Evolutionary conservation across 2,888 invertebrate genomes (phyloP).

Genomic region (Prenolepis imparis): DNA sequence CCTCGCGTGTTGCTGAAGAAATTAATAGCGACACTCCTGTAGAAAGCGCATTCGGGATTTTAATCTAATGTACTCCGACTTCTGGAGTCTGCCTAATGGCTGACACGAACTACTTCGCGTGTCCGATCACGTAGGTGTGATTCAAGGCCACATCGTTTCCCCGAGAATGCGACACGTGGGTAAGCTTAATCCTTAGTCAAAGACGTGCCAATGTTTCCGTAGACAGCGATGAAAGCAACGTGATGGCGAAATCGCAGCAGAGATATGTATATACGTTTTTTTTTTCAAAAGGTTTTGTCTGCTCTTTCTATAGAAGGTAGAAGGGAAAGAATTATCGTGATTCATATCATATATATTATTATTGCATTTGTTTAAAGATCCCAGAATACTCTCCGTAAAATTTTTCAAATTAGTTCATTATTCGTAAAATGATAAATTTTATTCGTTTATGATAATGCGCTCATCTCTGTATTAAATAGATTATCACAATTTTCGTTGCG

Average conservation of each 20-base stretch:
- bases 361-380: not conserved
- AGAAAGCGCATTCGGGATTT: not conserved
- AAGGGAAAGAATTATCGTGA: not conserved
- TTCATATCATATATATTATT: not conserved
- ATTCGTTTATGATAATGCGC: not conserved
- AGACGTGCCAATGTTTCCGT: not conserved
- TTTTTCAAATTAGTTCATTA: not conserved
- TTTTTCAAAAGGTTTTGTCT: not conserved
- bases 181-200: constrained; percentile 24
- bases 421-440: not conserved
- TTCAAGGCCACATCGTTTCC: constrained; percentile 16
- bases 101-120: constrained; percentile 17
- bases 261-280: not conserved
- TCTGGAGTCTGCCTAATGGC: too few species aligned
- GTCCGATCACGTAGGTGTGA: constrained; percentile 20
- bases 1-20: not conserved
- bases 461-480: not conserved
- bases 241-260: not conserved
- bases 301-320: not conserved
- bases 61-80: not conserved
- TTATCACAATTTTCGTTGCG: not conserved
- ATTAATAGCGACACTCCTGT: constrained; percentile 22
- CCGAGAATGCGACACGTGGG: not conserved
- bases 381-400: not conserved
- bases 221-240: not conserved